phyloP scores from a whole-genome alignment of 2,113 vertebrate genomes.

The Amblyopsis rosae region DNA sequence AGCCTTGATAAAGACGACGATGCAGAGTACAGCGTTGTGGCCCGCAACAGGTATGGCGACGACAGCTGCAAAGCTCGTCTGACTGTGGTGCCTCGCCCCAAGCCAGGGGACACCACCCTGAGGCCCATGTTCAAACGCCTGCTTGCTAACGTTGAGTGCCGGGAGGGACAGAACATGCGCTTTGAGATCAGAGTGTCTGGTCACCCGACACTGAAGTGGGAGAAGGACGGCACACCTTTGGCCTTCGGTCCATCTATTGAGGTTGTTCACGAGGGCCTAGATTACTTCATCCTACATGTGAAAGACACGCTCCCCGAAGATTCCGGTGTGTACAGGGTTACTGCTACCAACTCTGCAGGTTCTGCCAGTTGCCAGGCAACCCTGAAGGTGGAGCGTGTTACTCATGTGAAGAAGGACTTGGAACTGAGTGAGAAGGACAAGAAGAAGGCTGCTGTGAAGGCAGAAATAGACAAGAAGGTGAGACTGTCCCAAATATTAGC shows the following conservation, averaged over 20 bases:
- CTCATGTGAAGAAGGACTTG: slow-evolving; percentile 90
- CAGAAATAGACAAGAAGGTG: slow-evolving; percentile 90
- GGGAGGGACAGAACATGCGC: slow-evolving; percentile 89
- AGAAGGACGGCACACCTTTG: slow-evolving; percentile 92
- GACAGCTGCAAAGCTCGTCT: slow-evolving; percentile 97
- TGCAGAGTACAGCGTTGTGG: slow-evolving; percentile 91
- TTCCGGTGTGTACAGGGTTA: slow-evolving; percentile 93
- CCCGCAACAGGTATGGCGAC: slow-evolving; percentile 91
- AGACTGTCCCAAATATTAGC: slow-evolving; percentile 91
- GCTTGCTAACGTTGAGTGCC: slow-evolving; percentile 92
- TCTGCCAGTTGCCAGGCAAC: slow-evolving; percentile 95
- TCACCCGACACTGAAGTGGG: slow-evolving; percentile 89
- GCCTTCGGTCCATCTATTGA: slow-evolving; percentile 91
- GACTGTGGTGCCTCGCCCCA: slow-evolving; percentile 86
- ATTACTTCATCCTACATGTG: slow-evolving; percentile 94
- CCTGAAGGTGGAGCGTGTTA: slow-evolving; percentile 87
- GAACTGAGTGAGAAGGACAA: slow-evolving; percentile 80
- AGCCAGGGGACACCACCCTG: slow-evolving; percentile 88
- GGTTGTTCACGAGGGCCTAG: slow-evolving; percentile 93
- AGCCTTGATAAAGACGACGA: slow-evolving; percentile 85
- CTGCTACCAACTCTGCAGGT: slow-evolving; percentile 94
- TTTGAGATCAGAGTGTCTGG: slow-evolving; percentile 97
- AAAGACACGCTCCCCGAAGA: slow-evolving; percentile 92
- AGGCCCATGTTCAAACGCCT: slow-evolving; percentile 99
- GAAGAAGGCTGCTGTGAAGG: slow-evolving; percentile 75